A percentile compares a stretch with the other conserved stretches of the same genome.
These are phyloP conservation scores for Benthosema pterotum DNA, from an alignment of 2,797 vertebrate species.

Conservation along the genomic window DNA sequence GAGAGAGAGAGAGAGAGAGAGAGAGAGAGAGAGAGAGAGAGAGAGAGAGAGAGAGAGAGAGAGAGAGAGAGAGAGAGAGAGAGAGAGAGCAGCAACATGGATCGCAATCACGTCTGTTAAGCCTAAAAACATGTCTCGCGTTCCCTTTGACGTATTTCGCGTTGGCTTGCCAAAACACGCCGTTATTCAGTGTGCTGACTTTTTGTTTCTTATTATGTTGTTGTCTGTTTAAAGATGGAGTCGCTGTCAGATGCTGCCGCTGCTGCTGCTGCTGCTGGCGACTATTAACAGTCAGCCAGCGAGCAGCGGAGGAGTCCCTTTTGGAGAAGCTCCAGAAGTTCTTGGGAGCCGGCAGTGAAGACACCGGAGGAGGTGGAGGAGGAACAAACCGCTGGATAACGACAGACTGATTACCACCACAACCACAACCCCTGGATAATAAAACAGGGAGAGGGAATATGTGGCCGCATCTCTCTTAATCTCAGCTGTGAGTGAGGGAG, in stretches of 20 bases:
- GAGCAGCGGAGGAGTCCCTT: too few relatives aligned
- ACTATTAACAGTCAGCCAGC: too few relatives aligned
- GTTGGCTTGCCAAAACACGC: too few relatives aligned
- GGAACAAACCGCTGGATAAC: slow-evolving; percentile 13
- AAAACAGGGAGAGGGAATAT: slow-evolving; percentile 16
- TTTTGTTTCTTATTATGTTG: too few relatives aligned
- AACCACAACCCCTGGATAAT: slow-evolving; percentile 22
- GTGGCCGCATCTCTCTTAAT: slow-evolving; percentile 40
- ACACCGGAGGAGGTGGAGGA: neutral
- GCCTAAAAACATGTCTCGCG: neutral
- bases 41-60: neutral
- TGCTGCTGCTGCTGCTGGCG: too few relatives aligned
- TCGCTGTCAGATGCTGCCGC: too few relatives aligned
- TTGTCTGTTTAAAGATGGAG: too few relatives aligned
- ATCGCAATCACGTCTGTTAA: neutral
- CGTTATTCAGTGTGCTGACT: too few relatives aligned
- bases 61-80: neutral
- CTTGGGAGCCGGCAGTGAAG: too few relatives aligned
- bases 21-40: neutral
- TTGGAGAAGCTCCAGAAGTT: too few relatives aligned
- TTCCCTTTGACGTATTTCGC: too few relatives aligned
- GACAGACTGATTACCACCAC: slow-evolving; percentile 13
- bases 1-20: neutral
- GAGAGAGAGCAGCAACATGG: too few relatives aligned
- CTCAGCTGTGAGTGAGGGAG: slow-evolving; percentile 42